Conservation (phyloP, 2,113 vertebrate genomes). For the Cephalopterus ornatus region DNA sequence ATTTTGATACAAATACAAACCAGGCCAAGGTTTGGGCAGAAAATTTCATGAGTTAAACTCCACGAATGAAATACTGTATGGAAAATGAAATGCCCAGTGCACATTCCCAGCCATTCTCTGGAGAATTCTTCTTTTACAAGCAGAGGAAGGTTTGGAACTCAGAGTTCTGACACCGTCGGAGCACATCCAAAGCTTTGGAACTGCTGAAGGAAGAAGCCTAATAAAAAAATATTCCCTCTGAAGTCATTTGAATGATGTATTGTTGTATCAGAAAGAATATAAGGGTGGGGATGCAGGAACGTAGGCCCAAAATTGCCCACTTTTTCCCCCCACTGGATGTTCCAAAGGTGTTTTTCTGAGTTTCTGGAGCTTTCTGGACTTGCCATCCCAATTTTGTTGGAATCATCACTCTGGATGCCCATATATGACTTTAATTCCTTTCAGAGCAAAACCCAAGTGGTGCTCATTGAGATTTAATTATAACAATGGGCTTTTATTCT, state of each 20-base stretch:
- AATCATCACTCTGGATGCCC: neutral
- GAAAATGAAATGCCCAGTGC: neutral
- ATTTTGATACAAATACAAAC: neutral
- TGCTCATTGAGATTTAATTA: neutral
- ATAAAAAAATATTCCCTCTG: neutral
- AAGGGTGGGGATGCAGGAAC: neutral
- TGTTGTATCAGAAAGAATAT: neutral
- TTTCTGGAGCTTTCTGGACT: neutral
- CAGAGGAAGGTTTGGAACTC: neutral
- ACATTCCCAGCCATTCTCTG: neutral
- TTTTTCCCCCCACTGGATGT: neutral
- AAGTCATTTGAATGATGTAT: neutral
- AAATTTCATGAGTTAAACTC: neutral
- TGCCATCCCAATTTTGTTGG: neutral
- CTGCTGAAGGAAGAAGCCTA: neutral
- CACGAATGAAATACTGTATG: accelerated
- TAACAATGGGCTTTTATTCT: neutral
- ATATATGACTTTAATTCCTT: neutral
- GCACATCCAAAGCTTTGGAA: neutral
- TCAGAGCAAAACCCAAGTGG: neutral
- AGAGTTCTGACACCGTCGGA: neutral
- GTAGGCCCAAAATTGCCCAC: neutral
- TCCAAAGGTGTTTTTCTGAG: neutral
- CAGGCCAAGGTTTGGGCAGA: no score
- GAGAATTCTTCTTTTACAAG: neutral